Evolutionary conservation across 2,797 vertebrate species (phyloP), one percentile per base, ranked within the genome.

Genomic region (Chelon auratus): DNA sequence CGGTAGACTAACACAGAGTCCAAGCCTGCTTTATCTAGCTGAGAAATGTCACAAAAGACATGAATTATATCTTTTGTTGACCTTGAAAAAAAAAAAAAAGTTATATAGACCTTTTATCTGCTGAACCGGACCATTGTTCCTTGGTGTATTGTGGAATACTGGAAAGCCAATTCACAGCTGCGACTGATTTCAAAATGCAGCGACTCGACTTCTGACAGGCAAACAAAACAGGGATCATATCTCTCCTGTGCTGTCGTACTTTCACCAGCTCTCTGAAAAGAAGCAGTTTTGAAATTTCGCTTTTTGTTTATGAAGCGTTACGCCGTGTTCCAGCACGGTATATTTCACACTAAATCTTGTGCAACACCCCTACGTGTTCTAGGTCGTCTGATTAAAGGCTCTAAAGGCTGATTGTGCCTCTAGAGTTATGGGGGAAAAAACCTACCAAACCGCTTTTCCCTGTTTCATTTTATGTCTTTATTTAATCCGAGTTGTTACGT

Each of bases 201-300:
- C 73, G 70, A 56, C 77, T 61, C 5, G 0, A 18, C 66, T 78
- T 75, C 69, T 78, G 66, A 77, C 71, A 62, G 80, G 57, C 66
- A 58, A 87, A 80, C 62, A 72, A 45, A 80, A 55, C 48, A 15
- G 30, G 75, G 62, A 78, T 77, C 75, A 50, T 80, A 75, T 86
- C 53, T 62, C 57, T 68, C 24, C 18, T 74, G 50, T 50, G 61
- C 62, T 80, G 43, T n/a, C 57, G 22, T 85, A 54, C 26, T 61
- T 67, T 81, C 72, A 68, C 55, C 20, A 43, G 58, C 78, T 70
- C 43, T 43, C 60, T 72, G 57, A 11, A 50, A 66, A 80, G 42
- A 67, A 69, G 48, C 13, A n/a, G 66, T 45, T 73, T 69, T 66
- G 52, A 64, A 54, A 75, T 68, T 33, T 37, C 56, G 13, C 52